A percentile compares a stretch with the other conserved stretches of the same genome.
These are phyloP conservation scores for Pempheris klunzingeri DNA, from an alignment of 2,797 vertebrate species.

Conservation along the genomic window DNA sequence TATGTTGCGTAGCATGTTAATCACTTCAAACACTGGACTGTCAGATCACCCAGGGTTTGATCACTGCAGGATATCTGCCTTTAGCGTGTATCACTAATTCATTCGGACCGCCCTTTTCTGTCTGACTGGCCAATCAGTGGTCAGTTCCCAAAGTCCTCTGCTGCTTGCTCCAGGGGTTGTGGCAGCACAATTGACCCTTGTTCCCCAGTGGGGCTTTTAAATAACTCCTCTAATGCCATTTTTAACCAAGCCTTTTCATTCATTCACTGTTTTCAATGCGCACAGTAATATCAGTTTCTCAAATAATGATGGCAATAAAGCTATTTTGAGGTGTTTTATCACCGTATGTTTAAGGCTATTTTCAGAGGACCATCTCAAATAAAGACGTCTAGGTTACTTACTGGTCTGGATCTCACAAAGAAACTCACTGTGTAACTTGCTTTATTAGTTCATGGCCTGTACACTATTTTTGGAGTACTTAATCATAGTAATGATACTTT, in stretches of 20 bases:
- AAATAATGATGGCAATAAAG: constrained; percentile 71
- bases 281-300: constrained; percentile 40
- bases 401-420: constrained; percentile 47
- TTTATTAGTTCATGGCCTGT: constrained; percentile 52
- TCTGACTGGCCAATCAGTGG: constrained; percentile 76
- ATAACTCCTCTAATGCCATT: constrained; percentile 82
- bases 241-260: constrained; percentile 78
- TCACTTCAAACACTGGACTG: constrained; percentile 89
- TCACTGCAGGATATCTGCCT: constrained; percentile 87
- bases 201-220: constrained; percentile 84
- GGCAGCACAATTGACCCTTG: constrained; percentile 88
- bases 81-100: constrained; percentile 85
- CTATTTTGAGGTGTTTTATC: constrained; percentile 64
- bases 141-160: constrained; percentile 77
- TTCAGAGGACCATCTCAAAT: constrained; percentile 46
- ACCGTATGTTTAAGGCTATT: constrained; percentile 45
- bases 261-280: constrained; percentile 66
- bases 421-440: constrained; percentile 22
- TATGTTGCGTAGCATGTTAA: constrained; percentile 85
- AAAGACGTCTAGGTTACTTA: constrained; percentile 45
- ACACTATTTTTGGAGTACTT: constrained; percentile 59
- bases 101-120: constrained; percentile 77
- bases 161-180: constrained; percentile 86
- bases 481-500: constrained; percentile 25
- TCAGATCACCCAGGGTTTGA: constrained; percentile 89